Base-by-base conservation (phyloP, 2,113 vertebrate species). In the Perca schrenkii region DNA sequence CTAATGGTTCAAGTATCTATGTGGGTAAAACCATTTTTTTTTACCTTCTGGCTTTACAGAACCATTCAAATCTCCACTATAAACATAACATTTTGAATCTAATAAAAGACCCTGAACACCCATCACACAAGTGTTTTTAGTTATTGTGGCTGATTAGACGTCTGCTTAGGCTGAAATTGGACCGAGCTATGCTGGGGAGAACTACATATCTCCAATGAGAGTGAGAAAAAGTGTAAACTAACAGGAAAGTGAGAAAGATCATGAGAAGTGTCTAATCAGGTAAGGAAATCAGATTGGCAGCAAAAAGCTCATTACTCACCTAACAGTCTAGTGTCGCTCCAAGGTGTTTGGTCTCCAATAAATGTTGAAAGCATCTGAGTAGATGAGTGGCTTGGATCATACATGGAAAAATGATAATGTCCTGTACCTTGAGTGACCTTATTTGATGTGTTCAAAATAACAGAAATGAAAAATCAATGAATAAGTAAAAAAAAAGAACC, bases 401-500 rank as follows among this genome's bases (percentile, higher is more conserved):
- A 96, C 87, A 95, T 90, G 85, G 91, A 95, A 97, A 97, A 96
- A 95, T 92, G 93, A 95, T 79, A 77, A 91, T 93, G 94, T 96
- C 96, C 96, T 96, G 96, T 95, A 97, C 94, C 95, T 97, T 95
- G 94, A 90, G 88, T 93, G 96, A 96, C 96, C 96, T 97, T 97
- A 94, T 65, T 94, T 96, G 92, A 95, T 73, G 88, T 95, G 96
- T 85, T 92, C 90, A 96, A 96, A 83, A 95, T 95, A 94, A 96
- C 94, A 91, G 91, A 96, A 96, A 90, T 95, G 88, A 96, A 97
- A 96, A 97, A 97, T 96, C 85, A 95, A 91, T 92, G 21, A 91
- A 93, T 86, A 94, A 96, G 93, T 90, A 66, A 95, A 95, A 85
- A 85, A 25, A 87, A 94, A 95, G 40, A 43, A 43, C 10, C 40